phyloP scores from a whole-genome alignment of 1,140 invertebrate genomes.

The Ceratitis capitata region DNA sequence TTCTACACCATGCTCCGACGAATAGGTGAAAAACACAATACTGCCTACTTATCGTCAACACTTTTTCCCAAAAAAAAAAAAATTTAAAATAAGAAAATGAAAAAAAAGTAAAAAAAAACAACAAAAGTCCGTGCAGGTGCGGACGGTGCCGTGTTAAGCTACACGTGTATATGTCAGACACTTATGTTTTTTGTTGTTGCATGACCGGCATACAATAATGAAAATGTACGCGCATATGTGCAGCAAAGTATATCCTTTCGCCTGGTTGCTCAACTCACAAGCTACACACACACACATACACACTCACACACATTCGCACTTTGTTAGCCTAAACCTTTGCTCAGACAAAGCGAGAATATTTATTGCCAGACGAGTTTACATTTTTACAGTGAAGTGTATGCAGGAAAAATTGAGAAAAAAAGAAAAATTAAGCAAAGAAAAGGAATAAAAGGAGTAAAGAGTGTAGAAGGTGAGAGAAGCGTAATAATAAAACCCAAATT shows the following conservation, averaged over 20 bases:
- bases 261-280: background rate
- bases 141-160: background rate
- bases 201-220: background rate
- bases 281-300: background rate
- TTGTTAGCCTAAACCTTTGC: background rate
- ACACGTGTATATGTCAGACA: slow-evolving; percentile 12
- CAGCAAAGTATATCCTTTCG: slow-evolving; percentile 1
- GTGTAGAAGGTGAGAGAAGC: background rate
- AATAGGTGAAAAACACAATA: background rate
- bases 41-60: background rate
- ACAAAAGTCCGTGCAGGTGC: background rate
- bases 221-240: slow-evolving; percentile 12
- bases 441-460: background rate
- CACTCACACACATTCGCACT: background rate
- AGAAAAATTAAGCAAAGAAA: background rate
- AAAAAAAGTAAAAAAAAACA: background rate
- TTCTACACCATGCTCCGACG: too few species aligned
- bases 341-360: background rate
- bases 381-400: too few species aligned
- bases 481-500: background rate
- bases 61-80: background rate
- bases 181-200: too few species aligned
- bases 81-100: background rate
- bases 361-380: background rate
- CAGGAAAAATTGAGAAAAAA: background rate